These are phyloP conservation scores for Plebejus argus DNA, from an alignment of 2,888 invertebrate species.

Conservation along the genomic window DNA sequence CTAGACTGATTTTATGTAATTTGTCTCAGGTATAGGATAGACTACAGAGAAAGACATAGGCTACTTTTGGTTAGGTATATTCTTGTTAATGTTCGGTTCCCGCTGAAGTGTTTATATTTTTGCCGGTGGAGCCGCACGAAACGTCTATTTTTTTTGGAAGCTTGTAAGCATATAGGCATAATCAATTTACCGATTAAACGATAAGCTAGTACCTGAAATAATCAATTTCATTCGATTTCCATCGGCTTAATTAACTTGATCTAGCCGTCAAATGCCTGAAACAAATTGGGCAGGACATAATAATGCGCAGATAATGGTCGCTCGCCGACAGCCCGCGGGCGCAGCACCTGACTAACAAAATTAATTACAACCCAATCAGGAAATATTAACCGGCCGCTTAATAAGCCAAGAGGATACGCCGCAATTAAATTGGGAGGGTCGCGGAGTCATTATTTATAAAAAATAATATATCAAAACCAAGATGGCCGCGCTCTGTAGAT, in stretches of 20 bases:
- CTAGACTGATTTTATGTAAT: too few relatives aligned
- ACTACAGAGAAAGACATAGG: too few relatives aligned
- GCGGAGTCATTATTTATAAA: slow-evolving; percentile 76
- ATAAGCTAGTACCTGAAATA: neutral
- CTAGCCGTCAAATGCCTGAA: slow-evolving; percentile 74
- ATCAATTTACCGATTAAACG: too few relatives aligned
- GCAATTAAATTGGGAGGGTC: slow-evolving; percentile 79
- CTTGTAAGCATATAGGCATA: too few relatives aligned
- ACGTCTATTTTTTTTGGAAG: too few relatives aligned
- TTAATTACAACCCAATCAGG: slow-evolving; percentile 78
- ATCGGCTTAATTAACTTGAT: slow-evolving; percentile 70
- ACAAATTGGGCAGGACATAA: slow-evolving; percentile 75
- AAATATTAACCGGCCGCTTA: slow-evolving; percentile 79
- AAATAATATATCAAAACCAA: slow-evolving; percentile 81
- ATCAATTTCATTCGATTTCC: slow-evolving; percentile 37
- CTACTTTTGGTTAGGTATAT: too few relatives aligned
- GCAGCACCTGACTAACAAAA: slow-evolving; percentile 77
- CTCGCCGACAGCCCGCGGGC: slow-evolving; percentile 61
- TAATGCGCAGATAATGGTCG: slow-evolving; percentile 75
- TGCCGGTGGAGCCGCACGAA: too few relatives aligned
- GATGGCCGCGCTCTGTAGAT: slow-evolving; percentile 68
- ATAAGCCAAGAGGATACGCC: slow-evolving; percentile 77
- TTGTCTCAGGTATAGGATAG: too few relatives aligned
- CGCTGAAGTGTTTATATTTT: too few relatives aligned
- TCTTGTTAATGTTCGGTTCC: too few relatives aligned